Conservation (phyloP, 2,888 invertebrate genomes). For the Hylaea fasciaria region DNA sequence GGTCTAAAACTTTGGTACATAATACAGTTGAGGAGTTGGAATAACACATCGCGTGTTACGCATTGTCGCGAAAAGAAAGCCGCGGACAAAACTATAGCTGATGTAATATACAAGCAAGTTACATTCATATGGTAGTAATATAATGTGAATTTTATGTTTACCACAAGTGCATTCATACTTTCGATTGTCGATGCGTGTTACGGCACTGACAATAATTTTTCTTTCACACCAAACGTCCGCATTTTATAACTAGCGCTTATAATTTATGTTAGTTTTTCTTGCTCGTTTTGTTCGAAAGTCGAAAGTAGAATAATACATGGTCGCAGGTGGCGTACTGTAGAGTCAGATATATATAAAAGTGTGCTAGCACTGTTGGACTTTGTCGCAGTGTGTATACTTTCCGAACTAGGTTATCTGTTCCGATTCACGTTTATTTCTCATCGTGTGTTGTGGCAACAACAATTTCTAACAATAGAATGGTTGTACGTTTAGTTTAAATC, state of each 20-base stretch:
- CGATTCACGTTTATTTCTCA: no score
- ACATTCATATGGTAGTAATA: no score
- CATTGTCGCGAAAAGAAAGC: no score
- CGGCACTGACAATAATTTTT: constrained; percentile 49
- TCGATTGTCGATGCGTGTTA: constrained; percentile 42
- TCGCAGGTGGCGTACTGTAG: constrained; percentile 36
- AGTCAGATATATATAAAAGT: background rate
- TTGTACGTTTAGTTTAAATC: no score
- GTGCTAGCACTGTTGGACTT: constrained; percentile 2
- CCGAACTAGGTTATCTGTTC: background rate
- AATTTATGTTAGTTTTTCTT: constrained; percentile 35
- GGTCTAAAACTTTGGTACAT: no score
- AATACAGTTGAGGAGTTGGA: no score
- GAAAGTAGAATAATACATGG: constrained; percentile 50
- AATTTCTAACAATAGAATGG: no score
- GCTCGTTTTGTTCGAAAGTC: constrained; percentile 50
- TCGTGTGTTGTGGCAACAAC: no score
- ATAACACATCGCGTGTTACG: no score
- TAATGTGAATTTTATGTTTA: background rate
- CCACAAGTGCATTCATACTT: constrained; percentile 19
- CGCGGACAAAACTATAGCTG: no score
- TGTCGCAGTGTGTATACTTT: constrained; percentile 5
- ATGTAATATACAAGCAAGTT: no score
- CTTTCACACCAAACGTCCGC: constrained; percentile 53
- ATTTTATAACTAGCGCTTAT: constrained; percentile 32